Percentiles rank a stretch among this genome's conserved stretches.
Conservation (phyloP, 2,113 vertebrate species). For the Phodopus roborovskii region DNA sequence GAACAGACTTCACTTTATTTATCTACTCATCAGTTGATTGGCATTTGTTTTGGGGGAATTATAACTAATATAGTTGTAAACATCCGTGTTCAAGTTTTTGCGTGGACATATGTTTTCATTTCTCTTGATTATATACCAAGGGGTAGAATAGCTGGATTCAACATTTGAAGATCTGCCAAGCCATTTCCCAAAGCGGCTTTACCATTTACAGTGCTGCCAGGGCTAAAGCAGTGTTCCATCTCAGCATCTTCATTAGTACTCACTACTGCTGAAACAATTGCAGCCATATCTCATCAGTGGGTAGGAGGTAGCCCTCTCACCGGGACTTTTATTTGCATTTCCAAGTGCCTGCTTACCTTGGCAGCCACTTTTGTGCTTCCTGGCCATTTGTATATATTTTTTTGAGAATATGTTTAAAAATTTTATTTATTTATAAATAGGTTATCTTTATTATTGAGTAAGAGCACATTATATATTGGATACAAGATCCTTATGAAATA, state of each 20-base stretch:
- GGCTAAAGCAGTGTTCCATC: neutral
- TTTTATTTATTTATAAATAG: conserved; percentile 35
- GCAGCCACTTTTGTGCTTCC: neutral
- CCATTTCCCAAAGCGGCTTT: conserved; percentile 10
- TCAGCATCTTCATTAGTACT: neutral
- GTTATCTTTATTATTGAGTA: conserved; percentile 30
- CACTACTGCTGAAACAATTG: neutral
- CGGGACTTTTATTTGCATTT: conserved; percentile 34
- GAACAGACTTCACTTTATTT: conserved; percentile 30
- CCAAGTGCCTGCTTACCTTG: neutral
- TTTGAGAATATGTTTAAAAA: conserved; percentile 25
- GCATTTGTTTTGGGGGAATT: conserved; percentile 7
- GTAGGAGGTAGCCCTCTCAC: neutral
- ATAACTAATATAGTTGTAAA: neutral
- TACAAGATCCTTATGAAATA: neutral
- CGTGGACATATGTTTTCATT: conserved; percentile 12
- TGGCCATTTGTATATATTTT: neutral
- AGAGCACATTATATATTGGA: neutral
- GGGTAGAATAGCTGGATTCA: neutral
- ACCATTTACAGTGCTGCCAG: neutral
- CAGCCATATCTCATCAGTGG: neutral
- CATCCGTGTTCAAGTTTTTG: conserved; percentile 22
- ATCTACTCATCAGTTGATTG: neutral
- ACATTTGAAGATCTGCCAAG: conserved; percentile 22
- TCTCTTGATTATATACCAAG: conserved; percentile 34